Evolutionary conservation across 2,888 invertebrate genomes (phyloP).

Genomic region (Hydraecia micacea): DNA sequence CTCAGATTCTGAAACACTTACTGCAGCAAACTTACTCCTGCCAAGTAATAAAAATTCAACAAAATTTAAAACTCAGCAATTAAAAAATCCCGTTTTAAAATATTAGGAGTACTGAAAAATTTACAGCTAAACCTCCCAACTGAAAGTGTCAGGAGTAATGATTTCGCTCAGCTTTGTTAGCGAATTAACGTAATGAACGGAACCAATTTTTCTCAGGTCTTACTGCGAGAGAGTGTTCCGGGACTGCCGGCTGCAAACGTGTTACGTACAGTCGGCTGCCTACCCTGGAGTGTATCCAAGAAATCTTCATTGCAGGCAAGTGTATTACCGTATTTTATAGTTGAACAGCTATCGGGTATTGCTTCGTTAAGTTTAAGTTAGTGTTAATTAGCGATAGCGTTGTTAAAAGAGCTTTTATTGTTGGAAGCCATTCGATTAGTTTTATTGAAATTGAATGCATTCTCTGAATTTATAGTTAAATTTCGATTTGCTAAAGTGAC

Average conservation of each 20-base stretch:
- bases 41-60: constrained; percentile 33
- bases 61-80: constrained; percentile 33
- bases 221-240: constrained; percentile 97
- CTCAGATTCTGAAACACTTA: background rate
- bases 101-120: constrained; percentile 35
- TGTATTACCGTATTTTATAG: constrained; percentile 53
- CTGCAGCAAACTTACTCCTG: background rate
- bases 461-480: background rate
- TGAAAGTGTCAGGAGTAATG: constrained; percentile 59
- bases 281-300: constrained; percentile 98
- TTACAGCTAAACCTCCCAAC: constrained; percentile 37
- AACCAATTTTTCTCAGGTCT: constrained; percentile 89
- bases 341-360: constrained; percentile 16
- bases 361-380: constrained; percentile 22
- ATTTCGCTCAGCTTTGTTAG: constrained; percentile 59
- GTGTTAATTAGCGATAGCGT: constrained; percentile 10
- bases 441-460: constrained; percentile 23
- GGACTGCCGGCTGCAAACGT: constrained; percentile 96
- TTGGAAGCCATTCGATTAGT: background rate
- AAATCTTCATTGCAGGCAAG: constrained; percentile 94
- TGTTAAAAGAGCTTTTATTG: background rate
- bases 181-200: constrained; percentile 63
- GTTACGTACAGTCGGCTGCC: constrained; percentile 98
- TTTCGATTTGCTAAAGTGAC: background rate
- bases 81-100: constrained; percentile 39